phyloP scores from a whole-genome alignment of 2,797 vertebrate genomes.

The Ataeniobius toweri region DNA sequence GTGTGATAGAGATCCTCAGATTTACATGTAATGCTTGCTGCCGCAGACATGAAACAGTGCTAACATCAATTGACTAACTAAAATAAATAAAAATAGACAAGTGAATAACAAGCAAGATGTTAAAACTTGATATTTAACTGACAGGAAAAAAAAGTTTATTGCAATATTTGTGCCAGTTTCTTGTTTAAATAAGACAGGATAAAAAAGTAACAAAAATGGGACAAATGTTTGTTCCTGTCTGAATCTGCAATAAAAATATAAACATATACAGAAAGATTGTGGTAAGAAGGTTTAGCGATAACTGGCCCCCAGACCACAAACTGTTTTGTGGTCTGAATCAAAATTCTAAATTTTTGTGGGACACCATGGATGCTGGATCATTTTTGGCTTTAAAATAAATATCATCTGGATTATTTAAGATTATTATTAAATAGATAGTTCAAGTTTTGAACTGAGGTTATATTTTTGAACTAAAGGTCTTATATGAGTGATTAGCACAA shows the following conservation, averaged over 20 bases:
- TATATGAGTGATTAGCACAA: not conserved
- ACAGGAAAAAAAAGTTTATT: not conserved
- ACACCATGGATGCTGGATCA: not conserved
- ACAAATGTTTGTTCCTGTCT: too few species aligned
- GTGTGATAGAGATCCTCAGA: constrained; percentile 35
- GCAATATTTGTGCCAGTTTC: not conserved
- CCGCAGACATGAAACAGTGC: not conserved
- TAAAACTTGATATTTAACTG: not conserved
- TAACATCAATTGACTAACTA: not conserved
- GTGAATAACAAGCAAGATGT: not conserved
- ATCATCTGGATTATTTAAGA: not conserved
- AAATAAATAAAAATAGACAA: constrained; percentile 19
- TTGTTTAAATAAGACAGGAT: not conserved
- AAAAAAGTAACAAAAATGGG: not conserved
- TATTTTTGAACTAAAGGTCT: too few species aligned
- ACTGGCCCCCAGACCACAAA: not conserved
- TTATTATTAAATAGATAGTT: too few species aligned
- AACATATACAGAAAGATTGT: too few species aligned
- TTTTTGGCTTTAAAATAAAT: not conserved
- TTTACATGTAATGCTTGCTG: constrained; percentile 18
- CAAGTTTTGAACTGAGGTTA: too few species aligned
- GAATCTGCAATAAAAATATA: too few species aligned
- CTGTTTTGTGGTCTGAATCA: not conserved
- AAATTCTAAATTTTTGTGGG: not conserved
- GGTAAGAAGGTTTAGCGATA: too few species aligned